phyloP scores from a whole-genome alignment of 1,140 invertebrate species.

The Microplitis mediator region DNA sequence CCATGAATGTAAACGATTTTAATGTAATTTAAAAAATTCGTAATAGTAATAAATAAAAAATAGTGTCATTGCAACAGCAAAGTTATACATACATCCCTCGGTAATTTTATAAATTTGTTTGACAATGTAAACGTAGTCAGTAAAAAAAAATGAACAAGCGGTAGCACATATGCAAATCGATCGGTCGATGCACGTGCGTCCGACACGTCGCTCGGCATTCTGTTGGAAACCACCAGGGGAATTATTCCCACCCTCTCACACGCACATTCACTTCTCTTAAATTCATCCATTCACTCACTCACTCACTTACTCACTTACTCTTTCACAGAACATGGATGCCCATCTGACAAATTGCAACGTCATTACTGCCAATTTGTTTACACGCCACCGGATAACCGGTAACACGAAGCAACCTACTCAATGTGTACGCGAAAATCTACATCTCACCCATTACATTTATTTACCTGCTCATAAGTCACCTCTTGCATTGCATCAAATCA shows the following conservation, averaged over 20 bases:
- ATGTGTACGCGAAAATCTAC: conserved; percentile 3
- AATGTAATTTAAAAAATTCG: too few relatives aligned
- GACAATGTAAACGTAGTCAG: not conserved
- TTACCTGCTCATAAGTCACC: conserved; percentile 16
- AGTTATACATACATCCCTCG: not conserved
- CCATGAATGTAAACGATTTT: not conserved
- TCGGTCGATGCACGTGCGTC: conserved; percentile 19
- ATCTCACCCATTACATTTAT: conserved; percentile 4
- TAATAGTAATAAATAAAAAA: not conserved
- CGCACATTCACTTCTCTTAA: not conserved
- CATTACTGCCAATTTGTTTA: conserved; percentile 61
- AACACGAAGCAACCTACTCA: conserved; percentile 37
- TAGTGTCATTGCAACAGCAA: not conserved
- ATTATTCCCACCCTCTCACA: conserved; percentile 5
- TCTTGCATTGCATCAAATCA: not conserved
- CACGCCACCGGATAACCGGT: conserved; percentile 49
- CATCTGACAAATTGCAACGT: conserved; percentile 58
- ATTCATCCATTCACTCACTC: not conserved
- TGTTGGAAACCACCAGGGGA: conserved; percentile 10
- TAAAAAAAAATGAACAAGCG: not conserved
- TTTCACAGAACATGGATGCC: conserved; percentile 21
- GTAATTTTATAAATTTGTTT: conserved; percentile 8
- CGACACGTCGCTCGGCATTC: conserved; percentile 18
- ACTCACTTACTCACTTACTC: not conserved
- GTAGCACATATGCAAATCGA: conserved; percentile 19